A percentile compares a stretch with the other conserved stretches of the same genome.
phyloP scores from a whole-genome alignment of 53 echinoderm and acorn worm genomes.

The Temnopleurus reevesii region DNA sequence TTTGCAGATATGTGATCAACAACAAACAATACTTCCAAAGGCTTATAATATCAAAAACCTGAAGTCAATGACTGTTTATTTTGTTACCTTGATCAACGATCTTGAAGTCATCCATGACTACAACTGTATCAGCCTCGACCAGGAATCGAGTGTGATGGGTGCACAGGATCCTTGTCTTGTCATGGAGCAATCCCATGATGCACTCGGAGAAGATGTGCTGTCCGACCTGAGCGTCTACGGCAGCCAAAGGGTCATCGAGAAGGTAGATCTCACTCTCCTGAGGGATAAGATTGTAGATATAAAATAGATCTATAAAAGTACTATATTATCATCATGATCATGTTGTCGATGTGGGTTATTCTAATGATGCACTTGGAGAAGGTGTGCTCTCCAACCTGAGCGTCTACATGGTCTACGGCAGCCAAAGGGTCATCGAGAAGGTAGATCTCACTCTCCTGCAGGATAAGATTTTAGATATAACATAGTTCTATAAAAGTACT shows the following conservation, averaged over 20 bases:
- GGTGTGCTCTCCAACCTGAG: constrained; percentile 87
- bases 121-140: constrained; percentile 79
- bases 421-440: constrained; percentile 93
- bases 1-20: too few relatives aligned
- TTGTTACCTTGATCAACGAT: constrained; percentile 71
- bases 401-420: constrained; percentile 97
- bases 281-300: neutral
- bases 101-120: constrained; percentile 85
- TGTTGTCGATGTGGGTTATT: too few relatives aligned
- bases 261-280: constrained; percentile 97
- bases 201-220: constrained; percentile 88
- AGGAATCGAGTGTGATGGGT: constrained; percentile 97
- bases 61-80: too few relatives aligned
- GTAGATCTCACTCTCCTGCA: constrained; percentile 94
- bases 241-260: constrained; percentile 91
- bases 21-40: too few relatives aligned
- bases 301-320: neutral
- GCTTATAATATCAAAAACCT: too few relatives aligned
- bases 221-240: constrained; percentile 95
- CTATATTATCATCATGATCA: too few relatives aligned
- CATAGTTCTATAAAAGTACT: too few relatives aligned
- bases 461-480: too few relatives aligned
- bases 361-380: constrained; percentile 94
- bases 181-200: constrained; percentile 86
- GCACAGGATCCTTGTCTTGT: constrained; percentile 97